A percentile compares a stretch with the other conserved stretches of the same genome.
phyloP scores from a whole-genome alignment of 2,797 vertebrate genomes.

The Sebastes alutus region DNA sequence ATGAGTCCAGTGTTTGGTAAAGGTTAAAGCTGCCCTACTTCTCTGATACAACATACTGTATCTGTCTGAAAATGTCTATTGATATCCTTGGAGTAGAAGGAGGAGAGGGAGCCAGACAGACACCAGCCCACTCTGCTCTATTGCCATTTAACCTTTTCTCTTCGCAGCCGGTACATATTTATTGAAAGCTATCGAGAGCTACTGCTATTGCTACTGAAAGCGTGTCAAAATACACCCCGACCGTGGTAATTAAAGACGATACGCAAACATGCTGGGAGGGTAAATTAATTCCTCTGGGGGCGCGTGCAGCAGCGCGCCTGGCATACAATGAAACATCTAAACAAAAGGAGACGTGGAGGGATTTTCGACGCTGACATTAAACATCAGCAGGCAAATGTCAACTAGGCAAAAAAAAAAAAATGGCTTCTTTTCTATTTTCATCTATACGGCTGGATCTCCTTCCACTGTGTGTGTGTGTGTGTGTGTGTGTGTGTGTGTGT shows the following conservation, averaged over 20 bases:
- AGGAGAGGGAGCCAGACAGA: conserved; percentile 34
- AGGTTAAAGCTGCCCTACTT: conserved; percentile 42
- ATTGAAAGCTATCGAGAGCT: conserved; percentile 53
- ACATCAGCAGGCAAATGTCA: conserved; percentile 68
- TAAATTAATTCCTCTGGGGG: conserved; percentile 64
- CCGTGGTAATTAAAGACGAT: conserved; percentile 64
- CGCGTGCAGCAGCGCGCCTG: conserved; percentile 2
- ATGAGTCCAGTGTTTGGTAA: conserved; percentile 13
- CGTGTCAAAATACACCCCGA: conserved; percentile 56
- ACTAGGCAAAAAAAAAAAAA: conserved; percentile 14
- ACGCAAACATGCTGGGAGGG: conserved; percentile 57
- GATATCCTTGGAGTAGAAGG: conserved; percentile 2
- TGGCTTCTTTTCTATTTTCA: conserved; percentile 13
- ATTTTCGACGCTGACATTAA: conserved; percentile 64
- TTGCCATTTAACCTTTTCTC: conserved; percentile 66
- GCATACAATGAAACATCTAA: conserved; percentile 57
- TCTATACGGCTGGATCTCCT: conserved; percentile 17
- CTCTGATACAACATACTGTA: conserved; percentile 19
- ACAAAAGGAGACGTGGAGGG: conserved; percentile 51
- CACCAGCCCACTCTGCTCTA: conserved; percentile 18
- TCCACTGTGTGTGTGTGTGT: background rate
- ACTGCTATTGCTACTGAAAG: conserved; percentile 30
- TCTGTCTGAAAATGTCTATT: conserved; percentile 27
- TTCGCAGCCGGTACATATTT: conserved; percentile 30
- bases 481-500: background rate